Evolutionary conservation across 2,888 invertebrate genomes (phyloP).

Genomic region (Acutogordius australiensis): DNA sequence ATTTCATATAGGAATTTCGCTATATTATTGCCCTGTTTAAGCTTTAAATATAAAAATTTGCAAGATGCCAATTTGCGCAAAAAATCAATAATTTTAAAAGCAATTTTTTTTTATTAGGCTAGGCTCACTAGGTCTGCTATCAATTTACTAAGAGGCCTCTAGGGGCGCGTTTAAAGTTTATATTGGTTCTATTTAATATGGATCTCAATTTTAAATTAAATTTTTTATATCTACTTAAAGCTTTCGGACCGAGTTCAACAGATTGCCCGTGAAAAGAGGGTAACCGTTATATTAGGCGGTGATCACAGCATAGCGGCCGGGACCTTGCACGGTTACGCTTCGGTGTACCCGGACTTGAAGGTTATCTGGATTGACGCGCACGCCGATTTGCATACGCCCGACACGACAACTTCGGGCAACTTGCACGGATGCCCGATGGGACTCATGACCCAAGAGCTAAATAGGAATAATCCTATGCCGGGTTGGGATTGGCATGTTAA

Average conservation of each 20-base stretch:
- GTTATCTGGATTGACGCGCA: conserved; percentile 70
- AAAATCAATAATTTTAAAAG: too few species aligned
- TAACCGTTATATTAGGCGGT: conserved; percentile 45
- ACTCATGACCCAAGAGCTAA: conserved; percentile 40
- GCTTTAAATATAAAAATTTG: too few species aligned
- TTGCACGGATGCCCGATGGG: conserved; percentile 49
- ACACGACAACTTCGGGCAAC: conserved; percentile 44
- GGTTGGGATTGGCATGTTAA: conserved; percentile 52
- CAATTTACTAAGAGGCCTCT: too few species aligned
- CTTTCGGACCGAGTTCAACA: neutral
- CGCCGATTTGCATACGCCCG: conserved; percentile 62
- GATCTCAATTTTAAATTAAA: too few species aligned
- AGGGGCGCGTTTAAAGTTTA: too few species aligned
- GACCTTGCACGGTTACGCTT: conserved; percentile 44
- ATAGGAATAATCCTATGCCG: conserved; percentile 38
- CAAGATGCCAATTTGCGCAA: too few species aligned
- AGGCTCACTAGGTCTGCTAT: too few species aligned
- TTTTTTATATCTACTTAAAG: too few species aligned
- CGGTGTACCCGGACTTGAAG: conserved; percentile 34
- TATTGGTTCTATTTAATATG: too few species aligned
- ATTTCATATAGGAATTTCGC: too few species aligned
- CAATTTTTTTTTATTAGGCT: too few species aligned
- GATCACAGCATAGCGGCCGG: conserved; percentile 64
- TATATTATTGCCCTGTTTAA: too few species aligned
- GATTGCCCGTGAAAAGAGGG: neutral